phyloP scores from a whole-genome alignment of 2,888 invertebrate species.

The Fabriciana adippe region DNA sequence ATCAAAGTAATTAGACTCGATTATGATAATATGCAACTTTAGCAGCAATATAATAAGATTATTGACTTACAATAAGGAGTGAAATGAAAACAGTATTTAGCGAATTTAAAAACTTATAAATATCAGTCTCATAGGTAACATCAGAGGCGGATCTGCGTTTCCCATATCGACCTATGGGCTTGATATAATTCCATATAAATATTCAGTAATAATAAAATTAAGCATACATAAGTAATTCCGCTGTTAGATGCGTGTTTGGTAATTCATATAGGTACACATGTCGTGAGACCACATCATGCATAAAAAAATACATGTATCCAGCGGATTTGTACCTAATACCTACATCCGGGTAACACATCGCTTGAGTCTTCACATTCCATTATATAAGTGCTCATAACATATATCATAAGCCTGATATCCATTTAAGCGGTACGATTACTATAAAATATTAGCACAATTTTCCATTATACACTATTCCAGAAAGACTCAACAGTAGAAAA shows the following conservation, averaged over 20 bases:
- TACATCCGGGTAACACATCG: conserved; percentile 56
- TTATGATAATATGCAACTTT: no score
- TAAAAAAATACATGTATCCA: conserved; percentile 32
- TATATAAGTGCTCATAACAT: conserved; percentile 42
- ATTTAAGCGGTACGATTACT: conserved; percentile 46
- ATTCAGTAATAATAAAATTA: conserved; percentile 15
- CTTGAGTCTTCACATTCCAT: conserved; percentile 53
- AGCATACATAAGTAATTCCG: conserved; percentile 8
- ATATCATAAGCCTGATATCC: conserved; percentile 46
- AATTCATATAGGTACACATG: conserved; percentile 2
- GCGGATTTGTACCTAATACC: conserved; percentile 35
- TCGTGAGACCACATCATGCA: conserved; percentile 38
- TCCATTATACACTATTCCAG: conserved; percentile 16
- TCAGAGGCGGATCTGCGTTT: neutral
- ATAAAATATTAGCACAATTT: conserved; percentile 29
- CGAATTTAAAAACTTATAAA: no score
- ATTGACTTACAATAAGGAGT: no score
- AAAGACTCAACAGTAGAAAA: conserved; percentile 14
- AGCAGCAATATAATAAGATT: no score
- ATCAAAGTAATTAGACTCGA: no score
- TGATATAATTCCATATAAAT: neutral
- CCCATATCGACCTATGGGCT: neutral
- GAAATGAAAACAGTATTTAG: no score
- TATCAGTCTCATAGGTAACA: neutral
- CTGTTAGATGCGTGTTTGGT: conserved; percentile 7